Evolutionary conservation across 2,113 vertebrate genomes (phyloP).

Genomic region (Amblyopsis rosae): DNA sequence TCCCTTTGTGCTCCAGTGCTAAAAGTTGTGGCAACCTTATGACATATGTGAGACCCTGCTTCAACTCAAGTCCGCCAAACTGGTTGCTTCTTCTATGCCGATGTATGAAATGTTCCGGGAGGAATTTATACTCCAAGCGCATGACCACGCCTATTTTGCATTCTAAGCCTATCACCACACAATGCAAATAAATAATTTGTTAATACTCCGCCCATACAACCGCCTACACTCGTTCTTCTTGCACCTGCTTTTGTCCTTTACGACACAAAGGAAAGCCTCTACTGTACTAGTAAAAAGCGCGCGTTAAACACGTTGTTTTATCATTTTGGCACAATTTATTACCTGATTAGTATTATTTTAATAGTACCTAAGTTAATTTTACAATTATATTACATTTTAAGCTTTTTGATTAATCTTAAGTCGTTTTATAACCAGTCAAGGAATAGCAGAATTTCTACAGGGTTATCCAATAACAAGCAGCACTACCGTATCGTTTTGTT

Average conservation of each 20-base stretch:
- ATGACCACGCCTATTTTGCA: constrained; percentile 13
- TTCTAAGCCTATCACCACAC: constrained; percentile 43
- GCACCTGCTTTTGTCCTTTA: constrained; percentile 80
- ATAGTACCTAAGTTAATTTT: too few species aligned
- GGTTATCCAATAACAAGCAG: background rate
- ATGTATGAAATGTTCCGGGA: constrained; percentile 10
- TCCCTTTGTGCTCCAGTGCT: background rate
- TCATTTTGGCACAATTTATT: background rate
- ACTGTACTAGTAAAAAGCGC: constrained; percentile 17
- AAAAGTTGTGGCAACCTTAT: constrained; percentile 24
- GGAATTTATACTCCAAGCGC: constrained; percentile 34
- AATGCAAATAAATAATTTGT: background rate
- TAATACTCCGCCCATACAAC: constrained; percentile 31
- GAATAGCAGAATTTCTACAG: background rate
- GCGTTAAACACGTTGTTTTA: background rate
- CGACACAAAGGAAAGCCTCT: constrained; percentile 62
- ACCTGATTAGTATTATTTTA: too few species aligned
- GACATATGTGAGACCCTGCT: background rate
- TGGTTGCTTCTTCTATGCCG: constrained; percentile 4
- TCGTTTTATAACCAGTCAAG: background rate
- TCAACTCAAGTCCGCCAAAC: background rate
- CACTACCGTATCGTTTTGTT: background rate
- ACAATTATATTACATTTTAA: too few species aligned
- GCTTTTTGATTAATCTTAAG: too few species aligned
- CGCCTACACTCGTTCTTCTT: constrained; percentile 29